A percentile compares a stretch with the other conserved stretches of the same genome.
phyloP scores from a whole-genome alignment of 2,797 vertebrate species.

The Acipenser transmontanus region DNA sequence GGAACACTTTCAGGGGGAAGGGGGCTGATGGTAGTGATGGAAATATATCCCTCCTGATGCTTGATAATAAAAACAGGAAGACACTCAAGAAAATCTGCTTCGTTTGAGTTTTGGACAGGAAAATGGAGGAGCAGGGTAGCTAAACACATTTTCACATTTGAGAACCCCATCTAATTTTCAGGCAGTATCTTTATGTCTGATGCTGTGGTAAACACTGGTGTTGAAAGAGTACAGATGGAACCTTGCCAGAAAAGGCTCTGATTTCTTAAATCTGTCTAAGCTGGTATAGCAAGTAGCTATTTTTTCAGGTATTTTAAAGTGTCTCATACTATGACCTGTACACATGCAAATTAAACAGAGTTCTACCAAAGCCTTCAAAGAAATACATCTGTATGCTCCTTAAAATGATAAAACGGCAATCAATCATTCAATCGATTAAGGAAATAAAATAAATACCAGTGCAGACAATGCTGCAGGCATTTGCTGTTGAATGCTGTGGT shows the following conservation, averaged over 20 bases:
- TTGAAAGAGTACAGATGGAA: constrained; percentile 6
- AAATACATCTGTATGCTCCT: constrained; percentile 3
- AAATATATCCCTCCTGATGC: constrained; percentile 1
- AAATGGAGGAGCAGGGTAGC: neutral
- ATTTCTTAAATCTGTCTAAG: no score
- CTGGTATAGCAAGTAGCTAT: no score
- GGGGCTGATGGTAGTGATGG: constrained; percentile 3
- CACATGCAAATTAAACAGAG: neutral
- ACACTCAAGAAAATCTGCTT: neutral
- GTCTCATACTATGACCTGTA: no score
- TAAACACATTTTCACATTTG: constrained; percentile 1
- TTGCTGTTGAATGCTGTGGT: neutral
- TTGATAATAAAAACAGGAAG: constrained; percentile 11
- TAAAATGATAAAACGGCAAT: neutral
- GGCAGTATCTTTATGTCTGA: neutral
- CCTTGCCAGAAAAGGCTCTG: no score
- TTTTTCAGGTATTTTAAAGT: no score
- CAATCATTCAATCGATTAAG: neutral
- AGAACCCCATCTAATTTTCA: constrained; percentile 4
- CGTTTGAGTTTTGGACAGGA: constrained; percentile 11
- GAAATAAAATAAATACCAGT: neutral
- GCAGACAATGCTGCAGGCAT: neutral
- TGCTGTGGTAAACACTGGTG: neutral
- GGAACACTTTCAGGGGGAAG: neutral
- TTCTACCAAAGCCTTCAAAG: neutral